Evolutionary conservation across 2,888 invertebrate genomes (phyloP).

Genomic region (Drosophila kambysellisi): DNA sequence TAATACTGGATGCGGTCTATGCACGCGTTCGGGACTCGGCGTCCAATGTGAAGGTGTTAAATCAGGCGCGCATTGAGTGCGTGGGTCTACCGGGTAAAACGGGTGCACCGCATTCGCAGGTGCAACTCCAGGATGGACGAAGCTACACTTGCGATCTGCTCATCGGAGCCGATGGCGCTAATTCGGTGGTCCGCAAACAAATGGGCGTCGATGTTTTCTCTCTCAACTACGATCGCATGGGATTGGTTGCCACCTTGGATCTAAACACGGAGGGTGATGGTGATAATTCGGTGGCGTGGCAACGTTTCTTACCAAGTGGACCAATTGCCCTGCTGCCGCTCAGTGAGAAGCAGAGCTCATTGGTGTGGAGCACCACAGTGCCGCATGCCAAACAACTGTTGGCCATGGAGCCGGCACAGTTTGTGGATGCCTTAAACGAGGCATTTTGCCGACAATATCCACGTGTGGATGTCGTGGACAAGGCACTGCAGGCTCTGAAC

Average conservation of each 20-base stretch:
- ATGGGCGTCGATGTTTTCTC: slow-evolving; percentile 93
- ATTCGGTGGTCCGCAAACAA: slow-evolving; percentile 93
- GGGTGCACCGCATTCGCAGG: slow-evolving; percentile 83
- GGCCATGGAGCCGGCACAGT: slow-evolving; percentile 90
- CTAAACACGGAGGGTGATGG: slow-evolving; percentile 89
- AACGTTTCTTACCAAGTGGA: slow-evolving; percentile 96
- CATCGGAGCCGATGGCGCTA: slow-evolving; percentile 98
- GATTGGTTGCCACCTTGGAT: slow-evolving; percentile 95
- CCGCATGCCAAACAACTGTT: slow-evolving; percentile 91
- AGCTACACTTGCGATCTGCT: slow-evolving; percentile 89
- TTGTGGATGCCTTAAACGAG: slow-evolving; percentile 94
- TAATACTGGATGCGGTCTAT: slow-evolving; percentile 91
- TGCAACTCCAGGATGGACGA: slow-evolving; percentile 89
- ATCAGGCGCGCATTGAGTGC: slow-evolving; percentile 89
- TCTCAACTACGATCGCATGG: slow-evolving; percentile 95
- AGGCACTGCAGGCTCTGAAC: slow-evolving; percentile 86
- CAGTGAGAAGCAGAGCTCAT: slow-evolving; percentile 90
- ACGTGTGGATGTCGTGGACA: slow-evolving; percentile 79
- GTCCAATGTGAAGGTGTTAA: slow-evolving; percentile 88
- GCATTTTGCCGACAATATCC: slow-evolving; percentile 87
- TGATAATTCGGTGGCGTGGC: slow-evolving; percentile 97
- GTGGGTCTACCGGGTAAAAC: slow-evolving; percentile 87
- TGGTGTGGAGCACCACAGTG: slow-evolving; percentile 96
- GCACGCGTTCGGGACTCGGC: slow-evolving; percentile 86
- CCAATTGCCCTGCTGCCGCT: slow-evolving; percentile 97